phyloP scores from a whole-genome alignment of 1,140 invertebrate genomes.

The Heliconius congener region DNA sequence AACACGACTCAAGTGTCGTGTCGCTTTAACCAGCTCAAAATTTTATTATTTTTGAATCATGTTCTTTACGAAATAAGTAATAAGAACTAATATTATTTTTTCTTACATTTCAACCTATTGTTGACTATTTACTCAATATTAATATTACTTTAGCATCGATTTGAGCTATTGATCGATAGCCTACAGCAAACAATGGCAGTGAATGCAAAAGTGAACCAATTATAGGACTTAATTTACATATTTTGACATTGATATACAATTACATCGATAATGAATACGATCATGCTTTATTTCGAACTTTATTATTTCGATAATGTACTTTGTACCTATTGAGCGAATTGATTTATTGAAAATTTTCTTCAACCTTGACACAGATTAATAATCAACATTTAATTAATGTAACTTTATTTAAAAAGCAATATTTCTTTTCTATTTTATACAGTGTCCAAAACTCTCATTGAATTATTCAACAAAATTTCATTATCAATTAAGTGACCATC shows the following conservation, averaged over 20 bases:
- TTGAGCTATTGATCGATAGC: constrained; percentile 34
- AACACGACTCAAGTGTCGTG: too few species aligned
- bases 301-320: constrained; percentile 23
- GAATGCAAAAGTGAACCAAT: constrained; percentile 39
- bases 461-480: too few species aligned
- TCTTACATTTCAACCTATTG: neutral
- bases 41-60: too few species aligned
- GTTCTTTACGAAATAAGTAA: too few species aligned
- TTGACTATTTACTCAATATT: constrained; percentile 23
- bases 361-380: constrained; percentile 26
- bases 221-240: constrained; percentile 38
- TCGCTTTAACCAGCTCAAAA: too few species aligned
- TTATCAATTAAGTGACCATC: too few species aligned
- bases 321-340: neutral
- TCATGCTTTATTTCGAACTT: constrained; percentile 22
- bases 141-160: neutral
- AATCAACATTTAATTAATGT: neutral
- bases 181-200: constrained; percentile 26
- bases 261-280: constrained; percentile 24
- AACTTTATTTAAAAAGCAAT: neutral
- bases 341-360: constrained; percentile 22
- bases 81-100: neutral
- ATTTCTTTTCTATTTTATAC: too few species aligned
- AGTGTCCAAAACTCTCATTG: too few species aligned
- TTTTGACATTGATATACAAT: constrained; percentile 39